phyloP scores from a whole-genome alignment of 2,113 vertebrate genomes.

The Recurvirostra avosetta region DNA sequence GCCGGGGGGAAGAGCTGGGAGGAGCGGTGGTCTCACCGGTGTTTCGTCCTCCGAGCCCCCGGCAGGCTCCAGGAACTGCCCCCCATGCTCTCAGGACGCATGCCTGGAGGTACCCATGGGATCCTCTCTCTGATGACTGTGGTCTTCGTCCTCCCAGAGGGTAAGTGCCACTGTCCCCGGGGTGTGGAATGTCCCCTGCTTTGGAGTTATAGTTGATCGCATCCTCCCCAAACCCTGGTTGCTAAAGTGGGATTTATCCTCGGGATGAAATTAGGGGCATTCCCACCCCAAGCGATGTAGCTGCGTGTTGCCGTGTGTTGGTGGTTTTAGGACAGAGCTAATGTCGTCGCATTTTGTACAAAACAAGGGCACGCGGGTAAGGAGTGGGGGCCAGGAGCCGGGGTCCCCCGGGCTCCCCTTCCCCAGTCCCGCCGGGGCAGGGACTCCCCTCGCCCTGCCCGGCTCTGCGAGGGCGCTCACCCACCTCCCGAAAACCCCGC shows the following conservation, averaged over 20 bases:
- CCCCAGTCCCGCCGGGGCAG: rapidly evolving
- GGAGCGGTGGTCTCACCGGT: background rate
- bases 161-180: constrained; percentile 13
- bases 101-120: background rate
- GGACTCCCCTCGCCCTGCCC: rapidly evolving
- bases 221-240: background rate
- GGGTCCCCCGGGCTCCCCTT: background rate
- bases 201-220: rapidly evolving
- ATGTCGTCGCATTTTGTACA: rapidly evolving
- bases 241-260: background rate
- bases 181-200: rapidly evolving
- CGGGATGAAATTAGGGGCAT: background rate
- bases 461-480: background rate
- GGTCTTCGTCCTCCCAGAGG: background rate
- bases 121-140: constrained; percentile 33
- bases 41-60: rapidly evolving
- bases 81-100: constrained; percentile 3
- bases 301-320: rapidly evolving
- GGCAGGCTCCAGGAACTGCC: too few species aligned
- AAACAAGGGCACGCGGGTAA: background rate
- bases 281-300: rapidly evolving
- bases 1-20: background rate
- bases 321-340: background rate
- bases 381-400: rapidly evolving
- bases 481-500: rapidly evolving